phyloP scores from a whole-genome alignment of 2,113 vertebrate species.

The Sylvietta virens region DNA sequence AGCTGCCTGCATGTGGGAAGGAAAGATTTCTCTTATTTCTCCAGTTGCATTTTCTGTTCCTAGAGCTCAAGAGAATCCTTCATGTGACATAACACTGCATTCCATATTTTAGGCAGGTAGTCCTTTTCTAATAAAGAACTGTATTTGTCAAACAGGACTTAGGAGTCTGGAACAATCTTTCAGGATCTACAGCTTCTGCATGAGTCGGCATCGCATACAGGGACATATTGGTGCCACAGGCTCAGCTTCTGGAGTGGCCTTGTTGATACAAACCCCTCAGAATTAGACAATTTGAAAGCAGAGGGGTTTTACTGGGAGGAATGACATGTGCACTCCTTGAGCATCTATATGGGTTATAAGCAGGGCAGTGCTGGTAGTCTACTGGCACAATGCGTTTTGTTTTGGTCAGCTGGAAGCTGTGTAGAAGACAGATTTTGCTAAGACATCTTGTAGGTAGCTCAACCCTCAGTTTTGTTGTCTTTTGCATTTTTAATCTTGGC shows the following conservation, averaged over 20 bases:
- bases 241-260: neutral
- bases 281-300: neutral
- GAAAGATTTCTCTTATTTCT: neutral
- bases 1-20: neutral
- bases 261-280: neutral
- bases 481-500: neutral
- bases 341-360: fast-evolving
- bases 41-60: neutral
- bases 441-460: neutral
- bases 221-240: neutral
- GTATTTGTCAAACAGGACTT: neutral
- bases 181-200: neutral
- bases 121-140: neutral
- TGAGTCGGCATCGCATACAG: neutral
- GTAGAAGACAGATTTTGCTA: neutral
- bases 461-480: neutral
- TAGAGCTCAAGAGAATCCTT: neutral
- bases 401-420: neutral
- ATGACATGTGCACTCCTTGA: neutral
- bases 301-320: neutral
- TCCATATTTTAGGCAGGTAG: neutral
- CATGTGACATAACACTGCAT: neutral
- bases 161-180: neutral
- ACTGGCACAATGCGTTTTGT: neutral
- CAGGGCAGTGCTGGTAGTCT: neutral